Percentiles rank a stretch among this genome's conserved stretches.
Conservation (phyloP, 2,888 invertebrate species). For the Lochmaea capreae region DNA sequence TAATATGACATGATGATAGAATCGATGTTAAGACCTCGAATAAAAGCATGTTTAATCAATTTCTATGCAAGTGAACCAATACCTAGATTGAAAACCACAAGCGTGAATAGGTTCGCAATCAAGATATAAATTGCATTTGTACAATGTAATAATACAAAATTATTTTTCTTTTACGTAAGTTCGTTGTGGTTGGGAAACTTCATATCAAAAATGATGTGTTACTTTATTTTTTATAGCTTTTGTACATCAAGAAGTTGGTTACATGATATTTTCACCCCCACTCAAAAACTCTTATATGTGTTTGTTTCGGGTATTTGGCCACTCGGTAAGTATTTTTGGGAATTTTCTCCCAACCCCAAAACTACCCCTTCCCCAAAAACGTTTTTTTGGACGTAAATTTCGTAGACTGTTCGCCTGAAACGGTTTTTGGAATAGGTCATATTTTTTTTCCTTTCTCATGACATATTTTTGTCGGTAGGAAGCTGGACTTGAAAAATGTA, state of each 20-base stretch:
- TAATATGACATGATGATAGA: not conserved
- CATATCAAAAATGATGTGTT: conserved; percentile 6
- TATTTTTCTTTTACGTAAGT: conserved; percentile 7
- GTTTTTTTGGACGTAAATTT: no score
- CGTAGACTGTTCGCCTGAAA: no score
- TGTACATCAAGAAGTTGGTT: not conserved
- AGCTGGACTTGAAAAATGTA: no score
- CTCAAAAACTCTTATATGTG: no score
- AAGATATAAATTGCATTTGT: conserved; percentile 33
- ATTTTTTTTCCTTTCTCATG: no score
- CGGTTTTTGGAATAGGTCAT: no score
- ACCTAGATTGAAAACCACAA: conserved; percentile 37
- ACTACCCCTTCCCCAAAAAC: no score
- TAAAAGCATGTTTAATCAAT: conserved; percentile 28
- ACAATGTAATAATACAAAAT: conserved; percentile 30
- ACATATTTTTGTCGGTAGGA: no score
- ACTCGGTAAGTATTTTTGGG: no score
- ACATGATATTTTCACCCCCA: not conserved
- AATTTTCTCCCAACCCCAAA: no score
- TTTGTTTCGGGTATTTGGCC: no score
- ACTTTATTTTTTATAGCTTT: not conserved
- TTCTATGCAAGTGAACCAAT: conserved; percentile 34
- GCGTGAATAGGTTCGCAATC: conserved; percentile 32
- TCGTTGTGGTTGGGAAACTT: conserved; percentile 25
- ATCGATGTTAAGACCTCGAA: conserved; percentile 28